phyloP scores from a whole-genome alignment of 2,888 invertebrate genomes.

The Tromatobia lineatoria region DNA sequence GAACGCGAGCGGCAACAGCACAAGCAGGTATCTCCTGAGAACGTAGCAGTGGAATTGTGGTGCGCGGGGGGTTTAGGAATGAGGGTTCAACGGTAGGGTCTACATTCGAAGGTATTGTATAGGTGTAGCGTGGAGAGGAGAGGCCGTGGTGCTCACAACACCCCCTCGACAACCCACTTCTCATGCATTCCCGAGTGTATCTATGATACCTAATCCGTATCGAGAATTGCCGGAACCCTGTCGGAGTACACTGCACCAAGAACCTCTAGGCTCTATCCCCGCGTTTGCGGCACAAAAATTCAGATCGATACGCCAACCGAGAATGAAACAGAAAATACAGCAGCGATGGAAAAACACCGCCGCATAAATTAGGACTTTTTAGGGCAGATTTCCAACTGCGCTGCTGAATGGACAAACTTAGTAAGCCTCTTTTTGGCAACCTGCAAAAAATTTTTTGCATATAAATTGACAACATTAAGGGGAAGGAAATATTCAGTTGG shows the following conservation, averaged over 20 bases:
- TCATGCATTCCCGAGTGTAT: conserved; percentile 63
- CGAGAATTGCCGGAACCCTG: conserved; percentile 54
- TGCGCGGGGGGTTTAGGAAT: conserved; percentile 31
- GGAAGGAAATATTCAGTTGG: no score
- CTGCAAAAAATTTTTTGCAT: no score
- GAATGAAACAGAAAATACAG: background rate
- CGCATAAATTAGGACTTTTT: background rate
- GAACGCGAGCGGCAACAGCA: conserved; percentile 28
- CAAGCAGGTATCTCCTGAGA: conserved; percentile 62
- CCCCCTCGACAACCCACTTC: conserved; percentile 39
- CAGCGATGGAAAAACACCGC: background rate
- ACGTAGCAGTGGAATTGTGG: conserved; percentile 64
- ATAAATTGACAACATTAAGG: no score
- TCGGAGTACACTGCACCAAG: background rate
- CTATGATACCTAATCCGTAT: conserved; percentile 56
- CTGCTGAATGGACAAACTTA: no score
- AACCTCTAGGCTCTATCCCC: background rate
- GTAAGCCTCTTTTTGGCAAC: no score
- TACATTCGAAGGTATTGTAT: conserved; percentile 55
- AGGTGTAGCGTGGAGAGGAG: conserved; percentile 24
- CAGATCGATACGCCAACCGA: background rate
- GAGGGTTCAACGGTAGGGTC: conserved; percentile 16
- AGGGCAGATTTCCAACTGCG: background rate
- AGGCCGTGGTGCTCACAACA: conserved; percentile 33
- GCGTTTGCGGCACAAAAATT: background rate